phyloP scores from a whole-genome alignment of 2,797 vertebrate species.

The Sebastolobus alascanus region DNA sequence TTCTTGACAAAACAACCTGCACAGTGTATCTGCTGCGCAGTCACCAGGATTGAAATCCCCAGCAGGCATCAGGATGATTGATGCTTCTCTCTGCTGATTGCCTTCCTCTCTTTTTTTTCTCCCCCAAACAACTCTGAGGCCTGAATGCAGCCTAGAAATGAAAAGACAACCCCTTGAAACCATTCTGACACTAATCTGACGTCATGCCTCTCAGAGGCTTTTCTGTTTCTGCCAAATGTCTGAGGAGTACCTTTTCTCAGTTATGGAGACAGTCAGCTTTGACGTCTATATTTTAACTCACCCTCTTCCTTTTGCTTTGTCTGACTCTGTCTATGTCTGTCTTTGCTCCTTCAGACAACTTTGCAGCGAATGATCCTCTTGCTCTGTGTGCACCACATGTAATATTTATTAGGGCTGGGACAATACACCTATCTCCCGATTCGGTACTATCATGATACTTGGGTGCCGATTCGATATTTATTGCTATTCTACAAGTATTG shows the following conservation, averaged over 20 bases:
- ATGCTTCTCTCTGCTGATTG: constrained; percentile 52
- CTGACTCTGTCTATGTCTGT: constrained; percentile 20
- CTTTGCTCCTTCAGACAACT: constrained; percentile 37
- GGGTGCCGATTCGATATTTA: too few relatives aligned
- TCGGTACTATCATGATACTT: too few relatives aligned
- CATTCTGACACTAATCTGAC: constrained; percentile 67
- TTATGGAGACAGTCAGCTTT: constrained; percentile 38
- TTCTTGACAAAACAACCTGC: constrained; percentile 40
- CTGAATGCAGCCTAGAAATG: constrained; percentile 39
- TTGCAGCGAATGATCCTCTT: constrained; percentile 39
- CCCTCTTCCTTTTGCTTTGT: not conserved
- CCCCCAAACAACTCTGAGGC: constrained; percentile 39
- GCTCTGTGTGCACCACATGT: constrained; percentile 45
- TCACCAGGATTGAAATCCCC: constrained; percentile 46
- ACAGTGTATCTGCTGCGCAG: constrained; percentile 37
- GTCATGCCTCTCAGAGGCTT: constrained; percentile 24
- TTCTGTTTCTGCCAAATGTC: constrained; percentile 27
- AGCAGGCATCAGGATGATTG: constrained; percentile 54
- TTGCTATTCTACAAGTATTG: too few relatives aligned
- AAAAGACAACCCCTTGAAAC: constrained; percentile 57
- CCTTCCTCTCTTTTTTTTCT: constrained; percentile 8
- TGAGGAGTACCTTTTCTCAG: constrained; percentile 53
- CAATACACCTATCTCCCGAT: too few relatives aligned
- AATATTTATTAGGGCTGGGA: constrained; percentile 33
- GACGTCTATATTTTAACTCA: constrained; percentile 39